Evolutionary conservation across 1,140 invertebrate species (phyloP), one percentile per base, ranked within the genome.

Genomic region (Zaprionus africanus): DNA sequence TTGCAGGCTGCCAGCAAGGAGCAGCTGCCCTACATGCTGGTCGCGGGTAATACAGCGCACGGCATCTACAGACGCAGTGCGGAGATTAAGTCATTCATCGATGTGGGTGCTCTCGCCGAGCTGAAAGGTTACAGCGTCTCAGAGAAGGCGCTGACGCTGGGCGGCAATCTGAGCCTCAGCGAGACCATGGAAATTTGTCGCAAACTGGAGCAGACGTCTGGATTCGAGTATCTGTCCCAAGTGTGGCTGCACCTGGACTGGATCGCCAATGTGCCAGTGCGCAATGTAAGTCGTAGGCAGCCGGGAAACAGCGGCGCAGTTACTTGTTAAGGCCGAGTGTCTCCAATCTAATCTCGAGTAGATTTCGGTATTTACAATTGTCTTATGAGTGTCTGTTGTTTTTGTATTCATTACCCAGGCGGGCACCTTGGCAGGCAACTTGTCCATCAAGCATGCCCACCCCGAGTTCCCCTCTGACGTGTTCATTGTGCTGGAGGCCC

Each of bases 401-500:
- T 76, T 49, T 15, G 58, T 54, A 70, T 76, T 76, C 3, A 43
- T 84, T 63, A 60, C 54, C 24, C 66, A 92, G 91, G 82, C 96
- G 66, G 96, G 95, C 72, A 96, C 95, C 12, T 91, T 97, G 76
- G 97, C 96, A 46, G 97, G 97, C 54, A 97, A 98, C 82, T 91
- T 98, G 59, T 95, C 96, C 93, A 94, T 97, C 76, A 97, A 97
- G 93, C 94, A 97, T 78, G 78, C 92, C 9, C 94, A 96, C 71
- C 93, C 93, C 5, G 94, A 96, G 74, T 97, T 97, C 90, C 96
- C 95, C 11, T 97, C 96, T 0, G 96, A 97, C 90, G 86, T 97
- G 9, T 97, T 96, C 86, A 88, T 97, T 19, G 93, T 96, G 7
- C 91, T 97, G 41, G 95, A 96, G 93, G 95, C 96, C 7, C 94